These are phyloP conservation scores for Epinotia ramella DNA, from an alignment of 2,888 invertebrate species.

Conservation along the genomic window DNA sequence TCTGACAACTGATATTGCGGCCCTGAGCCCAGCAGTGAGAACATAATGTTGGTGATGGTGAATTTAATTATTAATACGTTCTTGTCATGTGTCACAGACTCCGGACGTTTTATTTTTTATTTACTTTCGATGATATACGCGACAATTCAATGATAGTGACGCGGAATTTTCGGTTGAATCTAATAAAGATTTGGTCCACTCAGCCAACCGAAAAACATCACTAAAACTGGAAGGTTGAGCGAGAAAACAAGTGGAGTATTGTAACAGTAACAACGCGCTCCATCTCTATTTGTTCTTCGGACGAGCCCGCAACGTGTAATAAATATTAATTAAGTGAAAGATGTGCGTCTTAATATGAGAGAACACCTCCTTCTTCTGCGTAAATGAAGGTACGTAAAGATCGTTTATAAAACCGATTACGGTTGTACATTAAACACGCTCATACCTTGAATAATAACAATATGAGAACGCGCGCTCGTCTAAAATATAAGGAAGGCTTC, in stretches of 20 bases:
- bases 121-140: neutral
- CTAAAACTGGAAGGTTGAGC: neutral
- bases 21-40: neutral
- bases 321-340: slow-evolving; percentile 33
- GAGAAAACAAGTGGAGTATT: slow-evolving; percentile 7
- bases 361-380: slow-evolving; percentile 1
- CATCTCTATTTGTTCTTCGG: slow-evolving; percentile 20
- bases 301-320: slow-evolving; percentile 25
- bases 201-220: neutral
- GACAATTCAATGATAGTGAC: too few relatives aligned
- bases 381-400: slow-evolving; percentile 8
- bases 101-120: neutral
- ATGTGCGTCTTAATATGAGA: slow-evolving; percentile 20
- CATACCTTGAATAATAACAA: neutral
- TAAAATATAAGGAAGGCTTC: too few relatives aligned
- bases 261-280: slow-evolving; percentile 7
- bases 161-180: neutral
- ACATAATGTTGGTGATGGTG: neutral
- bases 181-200: neutral
- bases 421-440: slow-evolving; percentile 6
- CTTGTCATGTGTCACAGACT: too few relatives aligned
- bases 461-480: neutral
- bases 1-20: neutral
- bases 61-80: neutral
- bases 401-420: neutral